These are phyloP conservation scores for Allobates femoralis DNA, from an alignment of 2,797 vertebrate genomes.

Conservation along the genomic window DNA sequence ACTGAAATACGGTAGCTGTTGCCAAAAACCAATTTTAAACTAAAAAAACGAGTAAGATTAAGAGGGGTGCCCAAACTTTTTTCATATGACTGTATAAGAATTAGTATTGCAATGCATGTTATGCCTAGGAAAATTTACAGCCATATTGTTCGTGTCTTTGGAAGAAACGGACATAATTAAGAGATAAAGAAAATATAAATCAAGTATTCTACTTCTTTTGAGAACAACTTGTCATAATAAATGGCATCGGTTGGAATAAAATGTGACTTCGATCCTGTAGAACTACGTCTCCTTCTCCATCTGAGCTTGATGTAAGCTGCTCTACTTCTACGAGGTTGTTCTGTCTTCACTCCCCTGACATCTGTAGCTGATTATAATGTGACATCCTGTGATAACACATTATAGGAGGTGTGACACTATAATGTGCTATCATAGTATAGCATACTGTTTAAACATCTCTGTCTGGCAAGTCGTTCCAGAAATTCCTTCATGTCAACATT, in stretches of 20 bases:
- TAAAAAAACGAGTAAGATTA: no score
- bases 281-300: neutral
- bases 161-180: no score
- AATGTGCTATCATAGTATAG: slow-evolving; percentile 22
- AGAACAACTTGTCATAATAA: neutral
- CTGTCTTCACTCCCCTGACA: slow-evolving; percentile 3
- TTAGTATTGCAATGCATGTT: no score
- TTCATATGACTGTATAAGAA: no score
- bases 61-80: no score
- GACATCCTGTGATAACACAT: slow-evolving; percentile 34
- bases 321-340: neutral
- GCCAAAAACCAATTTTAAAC: no score
- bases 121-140: no score
- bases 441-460: slow-evolving; percentile 12
- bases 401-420: slow-evolving; percentile 37
- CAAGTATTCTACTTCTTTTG: neutral
- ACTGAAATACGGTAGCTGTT: no score
- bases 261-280: neutral
- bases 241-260: neutral
- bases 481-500: slow-evolving; percentile 1
- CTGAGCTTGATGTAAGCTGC: neutral
- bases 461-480: neutral
- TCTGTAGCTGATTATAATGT: slow-evolving; percentile 24
- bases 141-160: no score
- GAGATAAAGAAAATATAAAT: no score